phyloP scores from a whole-genome alignment of 1,140 invertebrate genomes.

The Diorhabda elongata region DNA sequence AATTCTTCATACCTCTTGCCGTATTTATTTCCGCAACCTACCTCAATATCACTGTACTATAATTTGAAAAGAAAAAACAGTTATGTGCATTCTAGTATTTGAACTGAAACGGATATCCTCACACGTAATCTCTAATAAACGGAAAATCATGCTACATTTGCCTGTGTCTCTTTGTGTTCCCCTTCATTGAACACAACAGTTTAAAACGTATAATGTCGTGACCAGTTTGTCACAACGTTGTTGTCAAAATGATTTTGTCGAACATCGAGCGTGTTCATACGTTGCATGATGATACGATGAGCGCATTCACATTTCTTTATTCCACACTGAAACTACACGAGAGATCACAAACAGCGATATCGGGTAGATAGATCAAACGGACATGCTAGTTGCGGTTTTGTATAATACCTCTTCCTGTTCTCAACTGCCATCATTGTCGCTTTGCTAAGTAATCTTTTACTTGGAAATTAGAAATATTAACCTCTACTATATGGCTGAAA shows the following conservation, averaged over 20 bases:
- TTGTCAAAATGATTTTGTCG: slow-evolving; percentile 25
- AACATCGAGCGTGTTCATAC: slow-evolving; percentile 25
- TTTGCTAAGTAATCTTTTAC: slow-evolving; percentile 4
- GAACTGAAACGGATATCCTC: too few relatives aligned
- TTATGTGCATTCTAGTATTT: too few relatives aligned
- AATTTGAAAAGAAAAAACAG: too few relatives aligned
- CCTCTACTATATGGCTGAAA: too few relatives aligned
- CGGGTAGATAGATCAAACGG: slow-evolving; percentile 25
- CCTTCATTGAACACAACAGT: slow-evolving; percentile 18
- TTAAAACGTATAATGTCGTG: slow-evolving; percentile 21
- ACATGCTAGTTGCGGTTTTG: slow-evolving; percentile 19
- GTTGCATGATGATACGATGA: slow-evolving; percentile 19
- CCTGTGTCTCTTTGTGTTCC: neutral
- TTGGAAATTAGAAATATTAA: too few relatives aligned
- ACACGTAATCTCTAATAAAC: too few relatives aligned
- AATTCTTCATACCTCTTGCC: too few relatives aligned
- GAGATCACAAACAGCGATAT: slow-evolving; percentile 17
- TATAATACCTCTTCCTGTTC: slow-evolving; percentile 18
- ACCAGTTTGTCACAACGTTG: slow-evolving; percentile 23
- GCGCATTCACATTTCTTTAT: slow-evolving; percentile 22
- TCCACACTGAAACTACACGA: slow-evolving; percentile 16
- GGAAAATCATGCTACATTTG: too few relatives aligned
- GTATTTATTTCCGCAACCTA: too few relatives aligned
- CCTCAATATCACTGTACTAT: too few relatives aligned
- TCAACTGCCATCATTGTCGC: slow-evolving; percentile 10